Base-by-base conservation (phyloP, 2,888 invertebrate genomes). In the Smittia sp. region DNA sequence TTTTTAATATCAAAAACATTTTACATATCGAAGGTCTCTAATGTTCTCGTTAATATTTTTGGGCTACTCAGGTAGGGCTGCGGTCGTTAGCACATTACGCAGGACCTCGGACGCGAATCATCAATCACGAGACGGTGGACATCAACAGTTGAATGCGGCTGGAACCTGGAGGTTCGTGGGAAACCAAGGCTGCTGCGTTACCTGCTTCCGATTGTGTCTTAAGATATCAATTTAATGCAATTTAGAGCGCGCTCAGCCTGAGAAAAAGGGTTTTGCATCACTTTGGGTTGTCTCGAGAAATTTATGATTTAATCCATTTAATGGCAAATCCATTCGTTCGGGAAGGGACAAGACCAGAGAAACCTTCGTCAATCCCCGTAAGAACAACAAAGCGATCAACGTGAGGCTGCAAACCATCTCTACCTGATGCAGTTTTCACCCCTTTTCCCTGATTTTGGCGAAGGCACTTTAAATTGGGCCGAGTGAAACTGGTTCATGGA, bases 171-270 rank as follows among this genome's bases (percentile, higher is more conserved):
- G 4, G n/a, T 9, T 25, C 27, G 24, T 63, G 63, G 25, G 63
- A 63, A 63, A 27, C 22, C 63, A 58, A 58, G 13, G 27, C 11
- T 27, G n/a, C 22, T 58, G 18, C 6, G 18, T 15, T 15, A n/a
- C 15, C 15, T 52, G 9, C 15, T 52, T 52, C 3, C 52, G 18
- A 22, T 62, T 18, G 6, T 62, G 1, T 24, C 22, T n/a, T 9
- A 52, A 4, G 18, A 18, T 70, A 15, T 70, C 72, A 62, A 72
- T 72, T 72, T 58, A 62, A 72, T 72, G 32, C 62, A 72, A 72
- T 72, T 62, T 70, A 70, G 46, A 32, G 15, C n/a, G 7, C 22
- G 20, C 46, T 54, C n/a, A n/a, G n/a, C n/a, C n/a, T n/a, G 46
- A 0, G 38, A 24, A 20, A 69, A 70, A 52, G 72, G 58, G 38